Conservation (phyloP, 2,888 invertebrate species). For the Spatulosminthurus flaviceps region DNA sequence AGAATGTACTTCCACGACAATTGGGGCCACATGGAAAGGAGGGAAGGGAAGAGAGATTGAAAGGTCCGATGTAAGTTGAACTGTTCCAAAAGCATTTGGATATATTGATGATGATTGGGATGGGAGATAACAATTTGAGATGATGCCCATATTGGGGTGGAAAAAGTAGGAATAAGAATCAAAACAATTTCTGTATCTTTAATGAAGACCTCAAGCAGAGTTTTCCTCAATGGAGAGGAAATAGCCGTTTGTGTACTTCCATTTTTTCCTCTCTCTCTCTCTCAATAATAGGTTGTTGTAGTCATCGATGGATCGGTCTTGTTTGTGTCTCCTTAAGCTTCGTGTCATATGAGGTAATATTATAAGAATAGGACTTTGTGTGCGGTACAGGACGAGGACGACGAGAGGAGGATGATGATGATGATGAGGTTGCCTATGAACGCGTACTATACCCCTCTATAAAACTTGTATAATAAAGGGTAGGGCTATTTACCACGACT, state of each 20-base stretch:
- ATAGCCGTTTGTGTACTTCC: constrained; percentile 41
- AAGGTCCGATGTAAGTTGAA: neutral
- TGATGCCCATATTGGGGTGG: constrained; percentile 12
- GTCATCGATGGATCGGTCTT: constrained; percentile 25
- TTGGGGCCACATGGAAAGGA: too few species aligned
- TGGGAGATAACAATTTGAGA: neutral
- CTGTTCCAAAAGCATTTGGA: neutral
- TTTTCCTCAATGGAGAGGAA: constrained; percentile 50
- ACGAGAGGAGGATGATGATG: constrained; percentile 1
- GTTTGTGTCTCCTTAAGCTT: neutral
- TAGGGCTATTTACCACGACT: neutral
- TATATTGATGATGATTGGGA: neutral
- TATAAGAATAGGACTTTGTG: constrained; percentile 29
- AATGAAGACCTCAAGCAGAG: constrained; percentile 51
- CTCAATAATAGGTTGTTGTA: neutral
- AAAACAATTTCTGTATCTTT: constrained; percentile 39
- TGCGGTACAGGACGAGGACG: too few species aligned
- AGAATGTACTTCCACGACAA: too few species aligned
- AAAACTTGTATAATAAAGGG: neutral
- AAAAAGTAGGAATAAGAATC: constrained; percentile 3
- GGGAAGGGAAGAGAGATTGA: too few species aligned
- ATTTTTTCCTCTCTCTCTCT: constrained; percentile 13
- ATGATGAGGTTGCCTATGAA: neutral
- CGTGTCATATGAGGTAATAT: constrained; percentile 15
- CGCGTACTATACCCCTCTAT: neutral